A percentile compares a stretch with the other conserved stretches of the same genome.
Conservation (phyloP, 2,888 invertebrate genomes). For the Miltochrista miniata region DNA sequence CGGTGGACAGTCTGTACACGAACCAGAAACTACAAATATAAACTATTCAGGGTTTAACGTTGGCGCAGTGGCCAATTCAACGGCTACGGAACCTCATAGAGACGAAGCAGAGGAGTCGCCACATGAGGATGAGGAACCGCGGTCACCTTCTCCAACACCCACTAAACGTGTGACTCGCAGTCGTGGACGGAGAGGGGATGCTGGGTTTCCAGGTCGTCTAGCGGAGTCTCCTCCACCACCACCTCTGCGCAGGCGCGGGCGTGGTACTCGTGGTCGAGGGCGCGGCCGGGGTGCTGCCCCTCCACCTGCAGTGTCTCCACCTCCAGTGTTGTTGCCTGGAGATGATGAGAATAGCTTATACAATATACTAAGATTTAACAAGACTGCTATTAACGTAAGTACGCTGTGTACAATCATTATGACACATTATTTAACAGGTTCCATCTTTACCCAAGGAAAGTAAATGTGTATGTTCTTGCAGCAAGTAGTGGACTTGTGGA, state of each 20-base stretch:
- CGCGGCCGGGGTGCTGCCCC: slow-evolving; percentile 73
- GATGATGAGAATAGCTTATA: slow-evolving; percentile 94
- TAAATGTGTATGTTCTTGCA: slow-evolving; percentile 47
- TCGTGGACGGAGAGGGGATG: slow-evolving; percentile 80
- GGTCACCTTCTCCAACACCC: slow-evolving; percentile 83
- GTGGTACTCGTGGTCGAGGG: slow-evolving; percentile 69
- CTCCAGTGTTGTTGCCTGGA: slow-evolving; percentile 77
- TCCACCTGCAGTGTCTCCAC: slow-evolving; percentile 77
- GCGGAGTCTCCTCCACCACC: slow-evolving; percentile 80
- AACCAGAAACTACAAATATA: slow-evolving; percentile 75
- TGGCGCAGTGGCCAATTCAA: slow-evolving; percentile 62
- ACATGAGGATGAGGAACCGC: slow-evolving; percentile 66
- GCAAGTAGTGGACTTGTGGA: slow-evolving; percentile 99
- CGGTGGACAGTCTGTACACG: slow-evolving; percentile 78
- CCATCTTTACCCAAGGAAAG: no score
- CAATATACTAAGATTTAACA: slow-evolving; percentile 91
- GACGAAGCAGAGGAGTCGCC: slow-evolving; percentile 66
- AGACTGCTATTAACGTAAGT: slow-evolving; percentile 89
- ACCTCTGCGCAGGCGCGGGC: slow-evolving; percentile 66
- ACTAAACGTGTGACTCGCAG: slow-evolving; percentile 87
- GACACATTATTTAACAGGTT: no score
- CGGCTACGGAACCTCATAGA: slow-evolving; percentile 57
- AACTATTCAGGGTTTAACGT: slow-evolving; percentile 72
- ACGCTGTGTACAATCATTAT: no score
- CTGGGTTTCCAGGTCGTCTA: slow-evolving; percentile 71